phyloP scores from a whole-genome alignment of 2,113 vertebrate species.

The Hippocampus abdominalis region DNA sequence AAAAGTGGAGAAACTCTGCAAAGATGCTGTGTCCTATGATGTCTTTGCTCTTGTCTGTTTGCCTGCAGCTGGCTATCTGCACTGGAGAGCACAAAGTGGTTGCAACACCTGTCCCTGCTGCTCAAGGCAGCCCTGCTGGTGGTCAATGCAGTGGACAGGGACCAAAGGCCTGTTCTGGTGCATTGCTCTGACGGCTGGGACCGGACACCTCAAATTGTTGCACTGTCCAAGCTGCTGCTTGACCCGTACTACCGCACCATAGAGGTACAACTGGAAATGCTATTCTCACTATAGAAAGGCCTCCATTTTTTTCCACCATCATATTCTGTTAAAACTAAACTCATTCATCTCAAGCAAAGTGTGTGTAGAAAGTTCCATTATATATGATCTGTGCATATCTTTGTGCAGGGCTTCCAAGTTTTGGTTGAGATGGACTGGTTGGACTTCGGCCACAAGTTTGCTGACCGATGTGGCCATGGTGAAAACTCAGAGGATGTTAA shows the following conservation, averaged over 20 bases:
- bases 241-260: slow-evolving; percentile 95
- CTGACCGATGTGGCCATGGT: slow-evolving; percentile 94
- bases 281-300: background rate
- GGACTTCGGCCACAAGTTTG: slow-evolving; percentile 98
- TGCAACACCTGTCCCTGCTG: slow-evolving; percentile 93
- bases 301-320: background rate
- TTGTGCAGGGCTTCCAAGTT: slow-evolving; percentile 90
- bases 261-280: slow-evolving; percentile 74
- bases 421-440: slow-evolving; percentile 96
- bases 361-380: background rate
- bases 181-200: slow-evolving; percentile 99
- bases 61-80: slow-evolving; percentile 89
- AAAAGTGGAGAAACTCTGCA: no score
- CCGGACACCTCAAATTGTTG: slow-evolving; percentile 94
- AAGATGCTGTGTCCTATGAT: background rate
- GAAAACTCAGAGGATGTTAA: slow-evolving; percentile 94
- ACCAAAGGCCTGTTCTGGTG: slow-evolving; percentile 89
- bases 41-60: slow-evolving; percentile 6
- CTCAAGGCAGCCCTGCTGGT: slow-evolving; percentile 89
- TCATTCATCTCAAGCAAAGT: background rate
- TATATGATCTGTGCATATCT: background rate
- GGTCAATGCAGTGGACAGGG: slow-evolving; percentile 87
- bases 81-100: slow-evolving; percentile 95
- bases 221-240: slow-evolving; percentile 90
- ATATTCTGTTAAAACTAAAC: background rate